These are phyloP conservation scores for Drosophila bocki DNA, from an alignment of 1,140 invertebrate genomes.

Conservation along the genomic window DNA sequence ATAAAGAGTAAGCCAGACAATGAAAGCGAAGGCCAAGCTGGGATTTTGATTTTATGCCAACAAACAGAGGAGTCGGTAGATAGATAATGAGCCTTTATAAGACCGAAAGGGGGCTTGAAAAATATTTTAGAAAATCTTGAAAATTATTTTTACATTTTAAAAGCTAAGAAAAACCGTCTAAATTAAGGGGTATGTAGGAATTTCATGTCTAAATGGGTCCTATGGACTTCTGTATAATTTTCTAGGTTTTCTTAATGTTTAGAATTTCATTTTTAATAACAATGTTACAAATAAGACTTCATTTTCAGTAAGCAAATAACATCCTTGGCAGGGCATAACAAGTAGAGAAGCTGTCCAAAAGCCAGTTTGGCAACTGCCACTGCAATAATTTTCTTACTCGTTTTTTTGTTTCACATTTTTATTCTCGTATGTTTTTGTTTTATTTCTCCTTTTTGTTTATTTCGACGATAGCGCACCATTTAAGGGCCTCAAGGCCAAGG, in stretches of 20 bases:
- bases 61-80: not conserved
- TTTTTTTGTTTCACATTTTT: constrained; percentile 13
- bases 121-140: not conserved
- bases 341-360: constrained; percentile 24
- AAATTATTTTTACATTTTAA: fast-evolving
- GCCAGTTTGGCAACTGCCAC: constrained; percentile 51
- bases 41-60: constrained; percentile 47
- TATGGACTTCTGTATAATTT: not conserved
- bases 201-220: not conserved
- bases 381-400: constrained; percentile 48
- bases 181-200: not conserved
- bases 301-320: not conserved
- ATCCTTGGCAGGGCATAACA: constrained; percentile 12
- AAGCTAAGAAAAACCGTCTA: not conserved
- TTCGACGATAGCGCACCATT: constrained; percentile 64
- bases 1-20: constrained; percentile 18
- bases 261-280: not conserved
- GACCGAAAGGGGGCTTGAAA: no score
- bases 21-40: constrained; percentile 41
- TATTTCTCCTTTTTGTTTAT: constrained; percentile 12
- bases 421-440: not conserved
- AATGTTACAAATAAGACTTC: not conserved
- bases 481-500: constrained; percentile 85
- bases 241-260: not conserved
- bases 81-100: constrained; percentile 4